These are phyloP conservation scores for Drosophila cognata DNA, from an alignment of 2,888 invertebrate genomes.

Conservation along the genomic window DNA sequence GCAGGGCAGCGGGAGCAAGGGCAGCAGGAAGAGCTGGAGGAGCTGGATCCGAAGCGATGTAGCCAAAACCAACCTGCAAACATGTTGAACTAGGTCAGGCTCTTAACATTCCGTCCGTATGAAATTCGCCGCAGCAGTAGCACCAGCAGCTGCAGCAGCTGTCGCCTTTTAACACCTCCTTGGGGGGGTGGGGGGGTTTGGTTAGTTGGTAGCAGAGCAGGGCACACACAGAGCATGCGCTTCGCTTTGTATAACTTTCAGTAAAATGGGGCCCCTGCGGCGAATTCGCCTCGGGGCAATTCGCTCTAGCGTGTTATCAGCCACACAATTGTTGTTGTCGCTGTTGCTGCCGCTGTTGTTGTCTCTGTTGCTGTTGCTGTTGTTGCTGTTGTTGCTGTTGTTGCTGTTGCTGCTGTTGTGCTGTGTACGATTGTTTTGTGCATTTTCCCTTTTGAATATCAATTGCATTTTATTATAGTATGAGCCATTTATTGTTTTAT, in stretches of 20 bases:
- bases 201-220: not conserved
- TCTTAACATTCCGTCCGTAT: conserved; percentile 20
- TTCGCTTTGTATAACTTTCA: conserved; percentile 2
- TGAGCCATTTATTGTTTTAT: conserved; percentile 54
- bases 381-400: not conserved
- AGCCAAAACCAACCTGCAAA: conserved; percentile 23
- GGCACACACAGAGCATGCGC: conserved; percentile 68
- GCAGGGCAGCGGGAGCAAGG: not conserved
- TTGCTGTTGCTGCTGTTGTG: conserved; percentile 14
- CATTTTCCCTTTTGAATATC: conserved; percentile 80
- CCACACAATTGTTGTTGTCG: conserved; percentile 5
- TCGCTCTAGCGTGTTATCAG: conserved; percentile 43
- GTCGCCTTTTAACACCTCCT: conserved; percentile 5
- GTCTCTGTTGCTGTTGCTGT: not conserved
- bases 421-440: conserved; percentile 50
- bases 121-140: conserved; percentile 56
- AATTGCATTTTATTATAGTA: conserved; percentile 71
- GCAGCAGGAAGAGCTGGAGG: not conserved
- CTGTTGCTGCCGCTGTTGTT: not conserved
- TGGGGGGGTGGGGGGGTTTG: not conserved
- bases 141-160: conserved; percentile 11
- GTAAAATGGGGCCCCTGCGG: conserved; percentile 44
- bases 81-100: conserved; percentile 71
- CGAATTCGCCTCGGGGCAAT: conserved; percentile 50
- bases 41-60: conserved; percentile 14